Percentiles rank a stretch among this genome's conserved stretches.
Conservation (phyloP, 2,888 invertebrate genomes). For the Chesias legatella region DNA sequence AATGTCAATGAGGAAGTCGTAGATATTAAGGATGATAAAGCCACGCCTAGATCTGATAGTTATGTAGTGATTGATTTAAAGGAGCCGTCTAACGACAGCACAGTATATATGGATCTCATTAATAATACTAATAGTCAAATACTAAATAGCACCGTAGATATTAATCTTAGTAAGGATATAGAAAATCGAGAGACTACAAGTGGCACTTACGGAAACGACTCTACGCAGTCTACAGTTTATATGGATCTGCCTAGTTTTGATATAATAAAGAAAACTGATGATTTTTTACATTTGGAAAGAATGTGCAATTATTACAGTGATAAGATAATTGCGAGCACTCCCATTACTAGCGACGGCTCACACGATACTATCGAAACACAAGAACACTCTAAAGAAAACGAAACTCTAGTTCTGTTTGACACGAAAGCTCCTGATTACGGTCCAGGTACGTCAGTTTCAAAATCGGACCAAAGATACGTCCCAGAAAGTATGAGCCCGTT, state of each 20-base stretch:
- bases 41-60: slow-evolving; percentile 38
- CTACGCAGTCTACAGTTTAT: slow-evolving; percentile 67
- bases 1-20: slow-evolving; percentile 25
- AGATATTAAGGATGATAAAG: slow-evolving; percentile 27
- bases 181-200: slow-evolving; percentile 15
- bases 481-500: slow-evolving; percentile 62
- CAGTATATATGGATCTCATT: slow-evolving; percentile 66
- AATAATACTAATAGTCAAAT: slow-evolving; percentile 50
- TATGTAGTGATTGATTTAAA: slow-evolving; percentile 24
- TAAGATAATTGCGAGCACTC: slow-evolving; percentile 56
- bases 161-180: slow-evolving; percentile 35
- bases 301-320: slow-evolving; percentile 37
- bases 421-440: slow-evolving; percentile 47
- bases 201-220: slow-evolving; percentile 51
- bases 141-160: slow-evolving; percentile 37
- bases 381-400: slow-evolving; percentile 41
- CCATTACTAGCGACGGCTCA: slow-evolving; percentile 55
- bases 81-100: slow-evolving; percentile 42
- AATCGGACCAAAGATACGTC: slow-evolving; percentile 53
- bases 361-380: slow-evolving; percentile 36
- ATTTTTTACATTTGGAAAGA: slow-evolving; percentile 59
- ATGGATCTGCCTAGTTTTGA: slow-evolving; percentile 62
- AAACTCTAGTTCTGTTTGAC: slow-evolving; percentile 37
- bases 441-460: slow-evolving; percentile 43
- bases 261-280: slow-evolving; percentile 47